Evolutionary conservation across 2,888 invertebrate genomes (phyloP).

Genomic region (Erebia ligea): DNA sequence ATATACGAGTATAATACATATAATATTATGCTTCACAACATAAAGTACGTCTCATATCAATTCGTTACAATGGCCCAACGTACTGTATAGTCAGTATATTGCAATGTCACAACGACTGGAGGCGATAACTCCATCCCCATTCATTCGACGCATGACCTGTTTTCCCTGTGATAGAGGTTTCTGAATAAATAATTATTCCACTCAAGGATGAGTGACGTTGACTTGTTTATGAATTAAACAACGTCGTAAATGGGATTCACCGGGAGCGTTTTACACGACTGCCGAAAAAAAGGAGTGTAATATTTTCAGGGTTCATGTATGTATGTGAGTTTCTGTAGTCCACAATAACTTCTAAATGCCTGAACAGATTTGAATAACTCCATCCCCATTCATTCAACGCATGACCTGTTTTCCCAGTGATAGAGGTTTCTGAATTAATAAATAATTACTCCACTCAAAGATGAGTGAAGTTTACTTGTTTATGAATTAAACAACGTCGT

Average conservation of each 20-base stretch:
- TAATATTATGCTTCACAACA: no score
- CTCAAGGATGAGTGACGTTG: background rate
- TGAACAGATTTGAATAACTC: no score
- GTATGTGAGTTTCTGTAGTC: no score
- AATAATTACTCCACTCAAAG: background rate
- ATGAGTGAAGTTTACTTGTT: background rate
- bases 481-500: background rate
- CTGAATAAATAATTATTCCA: background rate
- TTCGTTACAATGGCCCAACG: background rate
- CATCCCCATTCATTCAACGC: constrained; percentile 1
- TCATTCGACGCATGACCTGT: constrained; percentile 15
- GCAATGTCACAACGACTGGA: constrained; percentile 10
- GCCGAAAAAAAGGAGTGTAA: no score
- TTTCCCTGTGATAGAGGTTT: background rate
- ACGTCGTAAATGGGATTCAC: no score
- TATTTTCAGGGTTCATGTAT: no score
- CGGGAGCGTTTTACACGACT: no score
- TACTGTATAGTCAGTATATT: background rate
- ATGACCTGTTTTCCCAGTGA: constrained; percentile 19
- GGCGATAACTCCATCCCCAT: constrained; percentile 6
- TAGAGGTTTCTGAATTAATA: background rate
- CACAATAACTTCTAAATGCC: no score
- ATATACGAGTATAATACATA: no score
- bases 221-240: background rate
- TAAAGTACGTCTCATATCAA: background rate